These are phyloP conservation scores for Hemaris fuciformis DNA, from an alignment of 2,888 invertebrate genomes.

Conservation along the genomic window DNA sequence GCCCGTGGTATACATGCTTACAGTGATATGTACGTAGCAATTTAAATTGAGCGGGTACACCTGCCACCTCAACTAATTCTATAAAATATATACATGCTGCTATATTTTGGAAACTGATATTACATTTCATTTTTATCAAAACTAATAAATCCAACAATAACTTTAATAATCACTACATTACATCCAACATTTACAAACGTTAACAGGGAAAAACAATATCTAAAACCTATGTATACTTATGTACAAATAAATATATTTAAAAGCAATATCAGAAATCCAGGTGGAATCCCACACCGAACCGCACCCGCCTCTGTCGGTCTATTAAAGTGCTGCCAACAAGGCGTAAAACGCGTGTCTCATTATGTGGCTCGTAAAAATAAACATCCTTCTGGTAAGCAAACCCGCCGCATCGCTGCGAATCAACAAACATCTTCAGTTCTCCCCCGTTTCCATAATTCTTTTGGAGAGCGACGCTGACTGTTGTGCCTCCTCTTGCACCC, in stretches of 20 bases:
- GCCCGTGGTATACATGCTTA: no score
- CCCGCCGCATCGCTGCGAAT: constrained; percentile 69
- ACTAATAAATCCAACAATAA: constrained; percentile 17
- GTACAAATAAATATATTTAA: constrained; percentile 74
- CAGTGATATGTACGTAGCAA: no score
- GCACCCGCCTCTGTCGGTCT: constrained; percentile 62
- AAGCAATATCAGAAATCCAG: constrained; percentile 67
- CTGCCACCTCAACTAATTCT: no score
- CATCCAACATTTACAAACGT: constrained; percentile 36
- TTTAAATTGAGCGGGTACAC: no score
- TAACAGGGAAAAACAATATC: constrained; percentile 65
- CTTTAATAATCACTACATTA: constrained; percentile 54
- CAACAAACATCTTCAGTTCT: constrained; percentile 69
- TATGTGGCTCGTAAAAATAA: constrained; percentile 57
- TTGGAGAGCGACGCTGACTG: constrained; percentile 61
- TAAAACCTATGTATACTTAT: constrained; percentile 81
- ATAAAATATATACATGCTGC: no score
- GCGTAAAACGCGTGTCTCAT: constrained; percentile 59
- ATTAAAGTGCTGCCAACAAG: constrained; percentile 64
- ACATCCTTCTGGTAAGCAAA: constrained; percentile 69
- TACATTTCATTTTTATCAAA: background rate
- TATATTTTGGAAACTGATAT: no score
- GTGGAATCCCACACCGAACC: constrained; percentile 69
- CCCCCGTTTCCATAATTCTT: constrained; percentile 61
- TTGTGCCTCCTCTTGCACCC: constrained; percentile 44